Conservation (phyloP, 2,113 vertebrate species). For the Thomomys bottae region DNA sequence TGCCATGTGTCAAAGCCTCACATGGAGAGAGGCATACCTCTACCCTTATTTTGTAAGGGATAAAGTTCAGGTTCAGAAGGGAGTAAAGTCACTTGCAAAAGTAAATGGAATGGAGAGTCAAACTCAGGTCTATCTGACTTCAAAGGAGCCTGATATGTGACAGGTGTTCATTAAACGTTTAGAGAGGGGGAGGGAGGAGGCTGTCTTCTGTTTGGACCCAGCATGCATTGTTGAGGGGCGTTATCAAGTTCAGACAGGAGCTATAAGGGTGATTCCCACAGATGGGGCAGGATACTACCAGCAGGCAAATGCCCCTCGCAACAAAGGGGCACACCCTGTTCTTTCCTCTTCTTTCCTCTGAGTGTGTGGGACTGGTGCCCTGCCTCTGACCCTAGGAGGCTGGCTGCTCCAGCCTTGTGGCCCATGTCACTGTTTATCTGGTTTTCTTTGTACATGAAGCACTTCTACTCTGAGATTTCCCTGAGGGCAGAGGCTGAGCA, state of each 20-base stretch:
- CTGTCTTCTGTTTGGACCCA: background rate
- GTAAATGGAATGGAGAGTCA: constrained; percentile 17
- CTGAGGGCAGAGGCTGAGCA: constrained; percentile 70
- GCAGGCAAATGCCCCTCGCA: background rate
- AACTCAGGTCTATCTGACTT: constrained; percentile 42
- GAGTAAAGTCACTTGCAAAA: background rate
- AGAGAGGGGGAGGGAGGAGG: background rate
- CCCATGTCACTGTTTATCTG: constrained; percentile 66
- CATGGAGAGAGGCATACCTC: background rate
- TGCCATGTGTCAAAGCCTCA: background rate
- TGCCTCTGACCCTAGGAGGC: constrained; percentile 52
- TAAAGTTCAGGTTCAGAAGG: constrained; percentile 48
- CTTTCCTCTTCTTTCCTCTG: background rate
- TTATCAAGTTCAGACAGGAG: constrained; percentile 39
- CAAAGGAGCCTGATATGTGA: constrained; percentile 41
- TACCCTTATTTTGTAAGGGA: background rate
- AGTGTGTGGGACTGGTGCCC: constrained; percentile 1
- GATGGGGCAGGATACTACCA: background rate
- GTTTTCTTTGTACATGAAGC: constrained; percentile 70
- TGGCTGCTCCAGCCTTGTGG: constrained; percentile 27
- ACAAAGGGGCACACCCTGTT: background rate
- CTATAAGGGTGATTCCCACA: background rate
- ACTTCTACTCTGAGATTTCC: constrained; percentile 75
- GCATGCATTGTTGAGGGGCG: background rate
- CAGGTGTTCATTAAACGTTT: constrained; percentile 25